Conservation (phyloP, 1,140 invertebrate species). For the Eupristina koningsbergeri region DNA sequence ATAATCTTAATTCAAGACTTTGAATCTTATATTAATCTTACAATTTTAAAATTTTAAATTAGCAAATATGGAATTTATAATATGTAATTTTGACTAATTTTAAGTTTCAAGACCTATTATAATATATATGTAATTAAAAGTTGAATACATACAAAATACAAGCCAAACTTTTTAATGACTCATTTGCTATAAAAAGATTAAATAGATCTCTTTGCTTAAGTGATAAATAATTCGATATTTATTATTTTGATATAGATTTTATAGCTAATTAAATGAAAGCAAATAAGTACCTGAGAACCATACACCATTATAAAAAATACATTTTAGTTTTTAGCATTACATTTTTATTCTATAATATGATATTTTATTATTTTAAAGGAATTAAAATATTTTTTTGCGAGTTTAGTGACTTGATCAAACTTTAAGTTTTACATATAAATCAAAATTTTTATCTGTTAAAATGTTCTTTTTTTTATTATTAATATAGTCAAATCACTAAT, state of each 20-base stretch:
- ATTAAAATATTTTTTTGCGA: slow-evolving; percentile 21
- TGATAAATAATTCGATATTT: background rate
- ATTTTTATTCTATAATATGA: slow-evolving; percentile 28
- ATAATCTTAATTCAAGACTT: background rate
- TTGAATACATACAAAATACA: background rate
- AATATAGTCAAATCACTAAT: slow-evolving; percentile 24
- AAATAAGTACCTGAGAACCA: slow-evolving; percentile 14
- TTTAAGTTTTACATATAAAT: slow-evolving; percentile 11
- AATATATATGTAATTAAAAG: background rate
- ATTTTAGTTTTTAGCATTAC: slow-evolving; percentile 7
- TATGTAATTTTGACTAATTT: background rate
- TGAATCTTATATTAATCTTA: background rate
- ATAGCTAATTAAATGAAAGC: background rate
- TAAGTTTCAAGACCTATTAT: background rate
- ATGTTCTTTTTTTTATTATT: too few species aligned
- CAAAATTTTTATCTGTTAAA: background rate
- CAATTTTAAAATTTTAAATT: background rate
- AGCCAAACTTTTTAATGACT: background rate
- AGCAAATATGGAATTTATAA: slow-evolving; percentile 2
- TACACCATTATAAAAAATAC: slow-evolving; percentile 3
- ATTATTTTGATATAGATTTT: background rate
- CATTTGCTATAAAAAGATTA: slow-evolving; percentile 12
- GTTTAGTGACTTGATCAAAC: slow-evolving; percentile 39
- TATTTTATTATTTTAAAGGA: slow-evolving; percentile 25
- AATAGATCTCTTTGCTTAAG: background rate